Conservation (phyloP, 2,888 invertebrate genomes). For the Agrotis exclamationis region DNA sequence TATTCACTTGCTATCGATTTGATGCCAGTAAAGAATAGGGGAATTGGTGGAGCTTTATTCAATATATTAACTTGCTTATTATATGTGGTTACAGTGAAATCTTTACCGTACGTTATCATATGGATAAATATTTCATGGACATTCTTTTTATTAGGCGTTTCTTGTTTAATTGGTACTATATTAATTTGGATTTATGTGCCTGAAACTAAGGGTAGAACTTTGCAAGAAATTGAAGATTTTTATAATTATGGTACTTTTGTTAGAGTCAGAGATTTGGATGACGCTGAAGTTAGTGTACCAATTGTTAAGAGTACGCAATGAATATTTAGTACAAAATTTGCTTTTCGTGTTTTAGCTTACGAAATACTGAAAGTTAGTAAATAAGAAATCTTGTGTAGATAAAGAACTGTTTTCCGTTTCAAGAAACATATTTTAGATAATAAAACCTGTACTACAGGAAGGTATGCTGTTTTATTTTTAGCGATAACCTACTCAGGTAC, state of each 20-base stretch:
- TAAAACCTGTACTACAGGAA: background rate
- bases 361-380: background rate
- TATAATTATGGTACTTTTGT: constrained; percentile 50
- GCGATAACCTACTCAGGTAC: background rate
- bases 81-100: constrained; percentile 42
- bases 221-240: constrained; percentile 63
- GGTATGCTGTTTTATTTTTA: constrained; percentile 10
- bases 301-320: constrained; percentile 26
- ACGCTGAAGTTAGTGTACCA: constrained; percentile 23
- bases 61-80: constrained; percentile 47
- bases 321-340: background rate
- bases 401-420: background rate
- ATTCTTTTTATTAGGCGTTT: constrained; percentile 36
- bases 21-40: constrained; percentile 64
- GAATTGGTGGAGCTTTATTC: constrained; percentile 56
- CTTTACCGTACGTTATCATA: constrained; percentile 43
- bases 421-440: background rate
- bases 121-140: constrained; percentile 45
- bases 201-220: constrained; percentile 58
- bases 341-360: too few relatives aligned
- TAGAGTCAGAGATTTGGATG: constrained; percentile 12
- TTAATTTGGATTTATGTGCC: constrained; percentile 60
- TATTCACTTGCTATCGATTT: constrained; percentile 55
- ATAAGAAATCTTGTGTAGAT: background rate
- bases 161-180: constrained; percentile 17